Base-by-base conservation (phyloP, 2,113 vertebrate genomes). In the Salvelinus alpinus region DNA sequence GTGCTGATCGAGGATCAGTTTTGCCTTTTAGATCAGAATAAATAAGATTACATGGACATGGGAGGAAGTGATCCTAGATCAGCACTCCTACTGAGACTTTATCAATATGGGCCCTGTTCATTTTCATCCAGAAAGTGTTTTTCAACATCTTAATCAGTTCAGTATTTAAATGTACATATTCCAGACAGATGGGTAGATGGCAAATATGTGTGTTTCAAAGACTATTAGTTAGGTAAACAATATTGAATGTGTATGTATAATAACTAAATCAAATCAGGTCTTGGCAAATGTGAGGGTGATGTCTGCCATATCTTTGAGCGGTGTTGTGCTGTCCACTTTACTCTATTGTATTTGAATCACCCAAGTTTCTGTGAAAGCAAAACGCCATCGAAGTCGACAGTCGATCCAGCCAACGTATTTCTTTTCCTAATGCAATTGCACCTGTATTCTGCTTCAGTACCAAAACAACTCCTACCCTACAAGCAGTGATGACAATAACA, bases 251-350 rank as follows among this genome's bases (percentile, higher is more conserved):
- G 44, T 48, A 70, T 24, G 68, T 24, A 70, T 24, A 22, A 70
- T 70, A n/a, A 51, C 13, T 69, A 47, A 69, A 69, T 69, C 34
- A 44, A 69, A 20, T 69, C n/a, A 38, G 34, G 25, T 69, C 67
- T 69, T 69, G 67, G 67, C 34, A 69, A 69, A 69, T 2, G 11
- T 13, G 38, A 38, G 2, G 31, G 31, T 1, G 38, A 38, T 68
- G 20, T 47, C 29, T 68, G 24, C n/a, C 18, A 22, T 70, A 70
- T 70, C 44, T 20, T n/a, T 20, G 38, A 70, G 44, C 24, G 44
- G 34, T 22, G 44, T 48, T 22, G 68, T 13, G 12, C 34, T 48
- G 25, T n/a, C 25, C 34, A 25, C 68, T 48, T 47, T 20, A 22
- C n/a, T 47, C 67, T 69, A 69, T 24, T 70, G 44, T 25, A 22